phyloP scores from a whole-genome alignment of 2,113 vertebrate genomes.

The Macrotus californicus region DNA sequence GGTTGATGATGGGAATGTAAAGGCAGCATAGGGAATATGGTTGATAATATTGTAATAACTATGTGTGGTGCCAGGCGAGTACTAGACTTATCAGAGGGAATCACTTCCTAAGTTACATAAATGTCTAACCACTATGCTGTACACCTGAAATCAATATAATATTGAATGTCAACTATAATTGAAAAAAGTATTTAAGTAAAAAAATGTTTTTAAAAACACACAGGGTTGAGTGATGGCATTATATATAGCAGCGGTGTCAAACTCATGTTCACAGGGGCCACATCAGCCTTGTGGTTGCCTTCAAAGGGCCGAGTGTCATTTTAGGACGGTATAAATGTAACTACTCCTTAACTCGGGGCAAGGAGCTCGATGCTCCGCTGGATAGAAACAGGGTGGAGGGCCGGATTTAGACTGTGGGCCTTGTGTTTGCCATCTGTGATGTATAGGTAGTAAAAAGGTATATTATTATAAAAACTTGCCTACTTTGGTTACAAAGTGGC shows the following conservation, averaged over 20 bases:
- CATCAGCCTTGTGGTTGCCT: too few relatives aligned
- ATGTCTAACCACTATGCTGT: not conserved
- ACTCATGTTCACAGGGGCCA: too few relatives aligned
- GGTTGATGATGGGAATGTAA: not conserved
- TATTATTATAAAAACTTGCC: not conserved
- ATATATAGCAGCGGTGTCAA: not conserved
- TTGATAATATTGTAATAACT: not conserved
- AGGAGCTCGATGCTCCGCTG: too few relatives aligned
- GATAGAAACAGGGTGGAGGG: too few relatives aligned
- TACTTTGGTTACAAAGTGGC: slow-evolving; percentile 4
- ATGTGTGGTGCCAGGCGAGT: not conserved
- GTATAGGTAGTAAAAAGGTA: not conserved
- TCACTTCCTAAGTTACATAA: not conserved
- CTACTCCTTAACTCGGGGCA: too few relatives aligned
- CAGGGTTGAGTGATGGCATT: not conserved
- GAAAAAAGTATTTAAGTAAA: not conserved
- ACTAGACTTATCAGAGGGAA: not conserved
- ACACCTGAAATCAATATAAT: not conserved
- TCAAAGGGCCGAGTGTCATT: too few relatives aligned
- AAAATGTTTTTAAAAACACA: not conserved
- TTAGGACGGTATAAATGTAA: too few relatives aligned
- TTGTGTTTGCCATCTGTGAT: too few relatives aligned
- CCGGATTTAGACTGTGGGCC: too few relatives aligned
- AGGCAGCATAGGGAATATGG: not conserved
- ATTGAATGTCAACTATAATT: not conserved